These are phyloP conservation scores for Oceanodroma leucorhoa DNA, from an alignment of 2,797 vertebrate genomes.

Conservation along the genomic window DNA sequence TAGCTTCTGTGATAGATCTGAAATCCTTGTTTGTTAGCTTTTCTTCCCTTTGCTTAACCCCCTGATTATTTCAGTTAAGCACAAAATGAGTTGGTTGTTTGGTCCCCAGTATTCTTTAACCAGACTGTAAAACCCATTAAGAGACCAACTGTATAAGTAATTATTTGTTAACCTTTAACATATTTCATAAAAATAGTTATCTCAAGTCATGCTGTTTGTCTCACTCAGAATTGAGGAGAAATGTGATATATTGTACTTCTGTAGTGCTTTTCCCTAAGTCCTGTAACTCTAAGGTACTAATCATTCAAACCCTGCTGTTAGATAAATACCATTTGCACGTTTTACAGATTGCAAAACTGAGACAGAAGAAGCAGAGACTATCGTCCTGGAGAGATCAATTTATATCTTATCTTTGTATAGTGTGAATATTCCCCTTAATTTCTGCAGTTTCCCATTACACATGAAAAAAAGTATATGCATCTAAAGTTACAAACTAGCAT, in stretches of 20 bases:
- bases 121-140: background rate
- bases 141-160: background rate
- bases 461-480: background rate
- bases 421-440: background rate
- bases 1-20: background rate
- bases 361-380: background rate
- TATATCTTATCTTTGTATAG: background rate
- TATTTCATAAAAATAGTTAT: background rate
- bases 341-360: background rate
- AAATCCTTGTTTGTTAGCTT: background rate
- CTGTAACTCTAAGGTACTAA: background rate
- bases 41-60: background rate
- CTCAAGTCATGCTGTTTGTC: background rate
- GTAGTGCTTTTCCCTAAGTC: background rate
- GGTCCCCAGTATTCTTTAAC: background rate
- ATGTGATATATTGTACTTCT: background rate
- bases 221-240: background rate
- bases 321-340: background rate
- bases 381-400: background rate
- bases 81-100: background rate
- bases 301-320: background rate
- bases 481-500: background rate
- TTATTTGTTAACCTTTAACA: background rate
- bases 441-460: background rate
- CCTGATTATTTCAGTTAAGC: background rate